Conservation (phyloP, 2,113 vertebrate species). For the Paracanthobrama guichenoti region DNA sequence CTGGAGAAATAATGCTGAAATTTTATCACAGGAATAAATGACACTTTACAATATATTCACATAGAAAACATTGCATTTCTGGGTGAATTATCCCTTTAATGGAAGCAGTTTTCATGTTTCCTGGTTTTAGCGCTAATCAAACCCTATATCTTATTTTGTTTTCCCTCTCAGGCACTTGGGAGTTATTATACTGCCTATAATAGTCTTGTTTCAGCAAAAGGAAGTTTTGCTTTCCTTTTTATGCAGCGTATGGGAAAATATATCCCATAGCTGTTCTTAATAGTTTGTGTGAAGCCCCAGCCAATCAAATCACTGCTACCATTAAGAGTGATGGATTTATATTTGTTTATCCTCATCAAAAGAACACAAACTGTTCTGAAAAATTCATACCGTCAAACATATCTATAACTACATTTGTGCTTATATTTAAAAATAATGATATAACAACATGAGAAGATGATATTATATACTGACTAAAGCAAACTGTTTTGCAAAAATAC, state of each 20-base stretch:
- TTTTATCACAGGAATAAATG: not conserved
- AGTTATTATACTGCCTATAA: constrained; percentile 50
- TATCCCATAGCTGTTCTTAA: constrained; percentile 52
- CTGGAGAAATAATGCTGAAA: not conserved
- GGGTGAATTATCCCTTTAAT: not conserved
- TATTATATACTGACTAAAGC: not conserved
- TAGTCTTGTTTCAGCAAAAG: constrained; percentile 53
- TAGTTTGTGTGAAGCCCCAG: not conserved
- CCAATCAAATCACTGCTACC: constrained; percentile 43
- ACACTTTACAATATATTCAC: too few species aligned
- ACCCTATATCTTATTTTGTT: constrained; percentile 40
- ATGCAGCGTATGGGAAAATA: constrained; percentile 50
- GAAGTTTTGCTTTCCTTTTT: constrained; percentile 49
- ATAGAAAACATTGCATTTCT: too few species aligned
- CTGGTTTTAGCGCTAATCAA: not conserved
- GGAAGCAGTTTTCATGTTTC: not conserved
- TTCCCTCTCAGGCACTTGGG: constrained; percentile 27
- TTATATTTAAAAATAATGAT: not conserved
- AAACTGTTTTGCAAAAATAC: not conserved
- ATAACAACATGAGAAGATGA: not conserved
- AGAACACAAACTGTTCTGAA: not conserved
- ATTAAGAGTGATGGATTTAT: not conserved
- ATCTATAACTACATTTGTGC: not conserved
- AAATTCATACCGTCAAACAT: not conserved
- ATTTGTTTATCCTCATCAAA: not conserved